phyloP scores from a whole-genome alignment of 2,888 invertebrate genomes.

The Seladonia tumulorum region DNA sequence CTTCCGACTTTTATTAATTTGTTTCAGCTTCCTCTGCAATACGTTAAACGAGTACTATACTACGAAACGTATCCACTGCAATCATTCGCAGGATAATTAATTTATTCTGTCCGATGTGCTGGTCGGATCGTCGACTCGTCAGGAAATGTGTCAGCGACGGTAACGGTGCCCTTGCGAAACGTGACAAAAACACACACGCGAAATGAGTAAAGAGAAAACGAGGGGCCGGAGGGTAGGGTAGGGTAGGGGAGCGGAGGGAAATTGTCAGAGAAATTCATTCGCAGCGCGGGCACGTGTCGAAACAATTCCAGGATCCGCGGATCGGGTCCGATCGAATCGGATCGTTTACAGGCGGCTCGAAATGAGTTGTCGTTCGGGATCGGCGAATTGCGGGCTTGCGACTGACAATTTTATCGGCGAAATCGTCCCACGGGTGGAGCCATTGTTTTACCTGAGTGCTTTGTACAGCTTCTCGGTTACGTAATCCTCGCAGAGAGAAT shows the following conservation, averaged over 20 bases:
- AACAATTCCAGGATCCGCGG: conserved; percentile 44
- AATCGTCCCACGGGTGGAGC: conserved; percentile 5
- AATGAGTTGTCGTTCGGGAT: conserved; percentile 40
- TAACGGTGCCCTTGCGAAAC: background rate
- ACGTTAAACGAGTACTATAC: background rate
- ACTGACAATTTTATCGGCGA: conserved; percentile 54
- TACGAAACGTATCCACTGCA: background rate
- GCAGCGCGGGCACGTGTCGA: conserved; percentile 47
- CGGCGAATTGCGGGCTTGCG: conserved; percentile 35
- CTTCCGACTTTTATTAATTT: too few relatives aligned
- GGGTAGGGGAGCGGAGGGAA: background rate
- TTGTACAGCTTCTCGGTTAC: conserved; percentile 88
- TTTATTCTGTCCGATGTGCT: background rate
- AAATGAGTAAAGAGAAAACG: background rate
- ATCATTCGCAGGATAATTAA: background rate
- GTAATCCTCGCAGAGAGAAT: conserved; percentile 89
- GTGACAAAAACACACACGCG: background rate
- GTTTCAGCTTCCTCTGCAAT: too few relatives aligned
- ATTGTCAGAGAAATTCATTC: conserved; percentile 21
- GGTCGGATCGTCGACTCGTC: background rate
- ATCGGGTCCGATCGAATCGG: conserved; percentile 11
- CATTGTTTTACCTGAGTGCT: conserved; percentile 86
- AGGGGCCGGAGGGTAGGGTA: background rate
- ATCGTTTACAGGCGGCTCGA: conserved; percentile 36
- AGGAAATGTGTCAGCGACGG: background rate